phyloP scores from a whole-genome alignment of 2,888 invertebrate genomes.

The Calameuta pallipes region DNA sequence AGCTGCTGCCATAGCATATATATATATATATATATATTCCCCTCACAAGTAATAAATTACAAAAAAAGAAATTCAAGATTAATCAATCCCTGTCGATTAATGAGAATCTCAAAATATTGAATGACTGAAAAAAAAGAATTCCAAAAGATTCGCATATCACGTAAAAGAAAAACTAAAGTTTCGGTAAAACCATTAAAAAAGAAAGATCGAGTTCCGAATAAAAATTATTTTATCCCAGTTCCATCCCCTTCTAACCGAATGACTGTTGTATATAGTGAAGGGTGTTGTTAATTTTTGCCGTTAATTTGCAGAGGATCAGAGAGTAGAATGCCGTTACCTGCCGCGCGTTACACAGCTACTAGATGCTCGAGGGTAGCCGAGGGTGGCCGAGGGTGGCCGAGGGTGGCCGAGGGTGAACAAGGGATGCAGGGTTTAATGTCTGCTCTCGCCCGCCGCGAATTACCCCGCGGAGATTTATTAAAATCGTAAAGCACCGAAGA shows the following conservation, averaged over 20 bases:
- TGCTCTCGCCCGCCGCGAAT: slow-evolving; percentile 57
- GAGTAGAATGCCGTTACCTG: slow-evolving; percentile 9
- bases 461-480: slow-evolving; percentile 63
- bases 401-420: background rate
- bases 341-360: background rate
- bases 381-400: background rate
- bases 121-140: too few relatives aligned
- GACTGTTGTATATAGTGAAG: background rate
- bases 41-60: too few relatives aligned
- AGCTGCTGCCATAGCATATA: background rate
- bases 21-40: too few relatives aligned
- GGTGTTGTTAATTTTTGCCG: slow-evolving; percentile 34
- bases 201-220: background rate
- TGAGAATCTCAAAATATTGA: background rate
- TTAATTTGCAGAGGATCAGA: slow-evolving; percentile 33
- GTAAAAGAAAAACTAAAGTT: background rate
- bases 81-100: background rate
- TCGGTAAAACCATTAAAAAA: background rate
- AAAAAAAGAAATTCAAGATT: background rate
- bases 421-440: slow-evolving; percentile 51
- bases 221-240: background rate
- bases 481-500: slow-evolving; percentile 62
- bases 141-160: background rate
- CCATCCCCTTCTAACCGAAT: background rate
- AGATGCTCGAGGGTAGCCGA: slow-evolving; percentile 6